Evolutionary conservation across 2,113 vertebrate species (phyloP), one percentile per base, ranked within the genome.

Genomic region (Xiphophorus couchianus): DNA sequence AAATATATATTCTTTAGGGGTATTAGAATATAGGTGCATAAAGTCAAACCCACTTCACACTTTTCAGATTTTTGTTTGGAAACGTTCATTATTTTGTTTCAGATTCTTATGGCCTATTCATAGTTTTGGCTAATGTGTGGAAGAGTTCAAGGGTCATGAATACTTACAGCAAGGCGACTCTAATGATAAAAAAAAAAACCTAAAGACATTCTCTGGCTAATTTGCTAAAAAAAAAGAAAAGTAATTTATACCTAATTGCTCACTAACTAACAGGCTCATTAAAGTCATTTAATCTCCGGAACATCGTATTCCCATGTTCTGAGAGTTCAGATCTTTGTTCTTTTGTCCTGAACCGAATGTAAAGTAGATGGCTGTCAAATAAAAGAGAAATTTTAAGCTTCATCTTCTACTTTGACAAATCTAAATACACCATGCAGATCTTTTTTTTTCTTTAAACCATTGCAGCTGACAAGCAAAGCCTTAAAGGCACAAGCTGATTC

Each of bases 311-410:
- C 48, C 37, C 42, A 3, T 44, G 28, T 65, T 60, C 64, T 33
- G 31, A 66, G 3, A 3, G 17, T 58, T 37, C 37, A 7, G 7
- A 28, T 54, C 71, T 76, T 66, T 58, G 31, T 58, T 58, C 73
- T 71, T 37, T 31, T 67, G 28, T 15, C 27, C n/a, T 68, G 66
- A 65, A 63, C 61, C 30, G 31, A 71, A 64, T 77, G 39, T 58
- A 39, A 77, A 84, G 61, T 62, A 14, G n/a, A 81, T 12, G 69
- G 51, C 25, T 60, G 61, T 31, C 22, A 70, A 62, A 72, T 67
- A 2, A 74, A 80, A 74, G n/a, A 25, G 6, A 72, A 66, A 30
- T 64, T 44, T 67, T 61, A 12, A 51, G 35, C 28, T 42, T 78
- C 42, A 39, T 42, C 27, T 1, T 1, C 2, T 31, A 39, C 28